Conservation (phyloP, 2,113 vertebrate genomes). For the Tragelaphus scriptus region DNA sequence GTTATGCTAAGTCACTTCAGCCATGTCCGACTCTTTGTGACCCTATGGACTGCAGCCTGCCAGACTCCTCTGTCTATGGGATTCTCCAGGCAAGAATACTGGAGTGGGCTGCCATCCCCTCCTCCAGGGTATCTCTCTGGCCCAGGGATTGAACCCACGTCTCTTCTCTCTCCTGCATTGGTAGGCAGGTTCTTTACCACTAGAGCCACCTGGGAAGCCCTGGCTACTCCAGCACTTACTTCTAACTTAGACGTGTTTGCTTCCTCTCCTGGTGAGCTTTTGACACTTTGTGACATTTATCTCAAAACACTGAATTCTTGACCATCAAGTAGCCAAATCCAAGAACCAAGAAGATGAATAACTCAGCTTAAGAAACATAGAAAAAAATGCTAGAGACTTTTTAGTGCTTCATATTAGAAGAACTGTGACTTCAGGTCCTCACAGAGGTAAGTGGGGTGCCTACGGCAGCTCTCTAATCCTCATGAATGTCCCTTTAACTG, state of each 20-base stretch:
- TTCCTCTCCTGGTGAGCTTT: background rate
- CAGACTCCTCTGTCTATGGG: background rate
- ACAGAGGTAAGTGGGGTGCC: background rate
- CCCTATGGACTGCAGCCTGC: background rate
- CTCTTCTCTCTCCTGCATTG: background rate
- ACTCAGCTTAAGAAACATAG: background rate
- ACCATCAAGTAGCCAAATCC: background rate
- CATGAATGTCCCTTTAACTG: background rate
- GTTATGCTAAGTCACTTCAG: background rate
- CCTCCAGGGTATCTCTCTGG: background rate
- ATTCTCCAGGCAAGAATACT: background rate
- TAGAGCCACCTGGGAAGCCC: background rate
- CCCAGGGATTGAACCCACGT: background rate
- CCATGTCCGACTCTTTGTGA: background rate
- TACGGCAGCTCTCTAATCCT: background rate
- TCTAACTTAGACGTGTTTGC: background rate
- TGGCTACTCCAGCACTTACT: background rate
- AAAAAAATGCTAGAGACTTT: background rate
- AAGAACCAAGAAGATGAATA: background rate
- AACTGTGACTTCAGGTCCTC: background rate
- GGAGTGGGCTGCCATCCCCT: background rate
- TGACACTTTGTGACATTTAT: background rate
- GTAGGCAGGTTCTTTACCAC: background rate
- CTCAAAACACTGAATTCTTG: background rate
- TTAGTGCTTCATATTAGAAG: background rate